Conservation (phyloP, 23 tunicate species). For the Halocynthia aurantium region DNA sequence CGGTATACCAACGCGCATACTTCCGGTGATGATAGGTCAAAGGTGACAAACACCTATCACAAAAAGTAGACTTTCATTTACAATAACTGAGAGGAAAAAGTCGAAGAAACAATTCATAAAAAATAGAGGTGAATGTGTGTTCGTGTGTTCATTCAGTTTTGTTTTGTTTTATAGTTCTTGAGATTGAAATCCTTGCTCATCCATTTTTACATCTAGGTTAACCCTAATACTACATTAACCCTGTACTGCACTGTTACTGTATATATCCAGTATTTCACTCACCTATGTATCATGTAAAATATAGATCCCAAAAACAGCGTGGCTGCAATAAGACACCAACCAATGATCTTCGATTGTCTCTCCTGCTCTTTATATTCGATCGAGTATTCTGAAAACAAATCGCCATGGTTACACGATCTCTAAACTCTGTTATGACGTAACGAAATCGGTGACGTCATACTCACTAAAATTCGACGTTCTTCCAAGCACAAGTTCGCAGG, state of each 20-base stretch:
- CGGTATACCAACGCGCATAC: conserved; percentile 59
- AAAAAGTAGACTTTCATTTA: background rate
- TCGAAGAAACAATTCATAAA: too few species aligned
- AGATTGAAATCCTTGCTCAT: too few species aligned
- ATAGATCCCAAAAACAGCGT: conserved; percentile 36
- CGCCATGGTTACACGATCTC: background rate
- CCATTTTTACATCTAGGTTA: too few species aligned
- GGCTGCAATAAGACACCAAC: conserved; percentile 54
- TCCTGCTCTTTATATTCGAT: conserved; percentile 39
- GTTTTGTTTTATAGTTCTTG: too few species aligned
- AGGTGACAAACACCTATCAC: conserved; percentile 38
- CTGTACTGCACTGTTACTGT: background rate
- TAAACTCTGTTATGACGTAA: background rate
- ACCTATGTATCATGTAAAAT: conserved; percentile 54
- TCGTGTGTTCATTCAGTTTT: too few species aligned
- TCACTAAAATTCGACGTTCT: conserved; percentile 22
- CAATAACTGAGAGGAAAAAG: background rate
- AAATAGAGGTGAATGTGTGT: too few species aligned
- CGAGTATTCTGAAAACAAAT: conserved; percentile 18
- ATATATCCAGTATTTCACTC: background rate
- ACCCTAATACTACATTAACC: too few species aligned
- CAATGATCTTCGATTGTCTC: conserved; percentile 37
- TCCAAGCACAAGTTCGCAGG: conserved; percentile 36
- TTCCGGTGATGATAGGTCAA: conserved; percentile 62
- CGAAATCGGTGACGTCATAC: conserved; percentile 10